These are phyloP conservation scores for Darevskia mixta DNA, from an alignment of 2,797 vertebrate genomes.

Conservation along the genomic window DNA sequence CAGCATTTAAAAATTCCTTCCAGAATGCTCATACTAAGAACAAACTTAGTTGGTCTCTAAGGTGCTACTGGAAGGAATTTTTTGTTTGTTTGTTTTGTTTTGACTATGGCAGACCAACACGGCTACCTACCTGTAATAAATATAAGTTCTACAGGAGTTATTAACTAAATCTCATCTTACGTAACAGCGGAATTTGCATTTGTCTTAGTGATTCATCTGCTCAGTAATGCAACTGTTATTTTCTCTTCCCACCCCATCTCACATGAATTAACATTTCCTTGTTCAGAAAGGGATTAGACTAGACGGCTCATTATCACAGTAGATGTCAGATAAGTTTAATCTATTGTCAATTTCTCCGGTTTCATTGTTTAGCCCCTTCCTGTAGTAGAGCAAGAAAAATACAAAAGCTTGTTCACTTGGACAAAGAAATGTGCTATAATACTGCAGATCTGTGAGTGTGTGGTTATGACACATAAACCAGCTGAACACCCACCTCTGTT, in stretches of 20 bases:
- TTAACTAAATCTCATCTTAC: neutral
- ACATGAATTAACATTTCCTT: neutral
- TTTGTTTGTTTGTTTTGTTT: too few relatives aligned
- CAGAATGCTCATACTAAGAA: too few relatives aligned
- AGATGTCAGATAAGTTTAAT: neutral
- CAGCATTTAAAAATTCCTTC: too few relatives aligned
- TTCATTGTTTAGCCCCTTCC: neutral
- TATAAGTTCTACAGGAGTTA: neutral
- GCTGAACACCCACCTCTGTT: slow-evolving; percentile 26
- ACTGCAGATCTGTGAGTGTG: neutral
- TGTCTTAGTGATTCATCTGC: too few relatives aligned
- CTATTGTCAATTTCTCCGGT: neutral
- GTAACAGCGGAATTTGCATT: fast-evolving
- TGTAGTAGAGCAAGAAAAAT: neutral
- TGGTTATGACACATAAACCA: neutral
- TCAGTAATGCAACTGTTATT: neutral
- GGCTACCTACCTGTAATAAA: too few relatives aligned
- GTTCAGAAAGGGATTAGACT: neutral
- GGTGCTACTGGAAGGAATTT: too few relatives aligned
- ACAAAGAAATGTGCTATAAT: neutral
- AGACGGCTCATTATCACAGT: neutral
- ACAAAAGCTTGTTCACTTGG: slow-evolving; percentile 8
- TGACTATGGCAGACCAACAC: too few relatives aligned
- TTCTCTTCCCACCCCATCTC: neutral
- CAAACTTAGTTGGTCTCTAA: too few relatives aligned